Conservation (phyloP, 2,797 vertebrate species). For the Thripadectes ignobilis region DNA sequence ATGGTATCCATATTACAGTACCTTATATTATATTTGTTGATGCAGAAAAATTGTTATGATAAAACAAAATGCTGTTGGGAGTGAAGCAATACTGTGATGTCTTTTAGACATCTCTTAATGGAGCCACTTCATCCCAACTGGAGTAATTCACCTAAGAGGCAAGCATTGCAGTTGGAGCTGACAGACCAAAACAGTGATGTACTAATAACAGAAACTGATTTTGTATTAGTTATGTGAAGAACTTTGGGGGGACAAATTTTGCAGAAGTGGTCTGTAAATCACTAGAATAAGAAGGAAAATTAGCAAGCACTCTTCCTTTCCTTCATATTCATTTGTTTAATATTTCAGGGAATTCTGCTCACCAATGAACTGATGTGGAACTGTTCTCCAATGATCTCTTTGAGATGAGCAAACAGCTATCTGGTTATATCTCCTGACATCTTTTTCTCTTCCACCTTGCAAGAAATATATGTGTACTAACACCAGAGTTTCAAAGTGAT, state of each 20-base stretch:
- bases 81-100: neutral
- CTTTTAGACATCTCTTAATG: neutral
- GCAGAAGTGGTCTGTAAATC: neutral
- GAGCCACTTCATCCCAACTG: neutral
- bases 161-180: neutral
- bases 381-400: neutral
- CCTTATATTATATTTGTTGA: neutral
- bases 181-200: neutral
- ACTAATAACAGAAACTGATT: neutral
- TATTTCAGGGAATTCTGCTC: neutral
- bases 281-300: neutral
- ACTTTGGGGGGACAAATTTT: neutral
- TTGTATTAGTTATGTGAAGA: neutral
- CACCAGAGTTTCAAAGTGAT: neutral
- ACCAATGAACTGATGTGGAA: neutral
- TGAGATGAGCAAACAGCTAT: neutral
- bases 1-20: neutral
- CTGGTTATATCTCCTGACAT: neutral
- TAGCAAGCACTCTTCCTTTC: neutral
- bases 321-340: neutral
- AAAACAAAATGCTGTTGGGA: neutral
- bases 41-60: neutral
- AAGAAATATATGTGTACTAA: neutral
- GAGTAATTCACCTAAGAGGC: neutral
- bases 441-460: neutral